phyloP scores from a whole-genome alignment of 2,797 vertebrate genomes.

The Orientallactaga sibirica region DNA sequence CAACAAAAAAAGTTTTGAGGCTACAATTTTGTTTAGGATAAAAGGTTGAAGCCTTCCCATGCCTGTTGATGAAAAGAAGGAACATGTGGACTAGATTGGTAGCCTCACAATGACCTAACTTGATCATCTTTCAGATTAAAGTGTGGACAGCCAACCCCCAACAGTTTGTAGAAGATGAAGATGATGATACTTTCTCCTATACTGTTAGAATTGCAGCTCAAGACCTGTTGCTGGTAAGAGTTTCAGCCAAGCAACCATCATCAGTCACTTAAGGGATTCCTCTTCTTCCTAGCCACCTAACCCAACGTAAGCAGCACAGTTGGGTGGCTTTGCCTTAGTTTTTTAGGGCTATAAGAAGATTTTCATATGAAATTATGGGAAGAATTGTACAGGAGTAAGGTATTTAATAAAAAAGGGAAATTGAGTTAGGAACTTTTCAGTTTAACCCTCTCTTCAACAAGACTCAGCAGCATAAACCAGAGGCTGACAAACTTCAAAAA shows the following conservation, averaged over 20 bases:
- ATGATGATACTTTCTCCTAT: conserved; percentile 99
- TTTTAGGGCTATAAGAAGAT: background rate
- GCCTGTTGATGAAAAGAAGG: background rate
- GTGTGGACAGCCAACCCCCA: conserved; percentile 99
- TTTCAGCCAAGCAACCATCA: background rate
- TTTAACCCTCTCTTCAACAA: background rate
- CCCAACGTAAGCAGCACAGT: background rate
- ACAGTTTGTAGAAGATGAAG: conserved; percentile 99
- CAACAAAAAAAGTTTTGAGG: background rate
- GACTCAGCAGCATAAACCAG: background rate
- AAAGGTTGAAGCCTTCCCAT: background rate
- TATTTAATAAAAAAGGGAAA: background rate
- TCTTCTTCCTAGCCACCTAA: background rate
- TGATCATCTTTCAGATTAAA: conserved; percentile 91
- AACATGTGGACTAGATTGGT: background rate
- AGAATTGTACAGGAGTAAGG: background rate
- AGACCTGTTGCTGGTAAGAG: conserved; percentile 96
- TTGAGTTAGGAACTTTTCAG: background rate
- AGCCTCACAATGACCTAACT: background rate
- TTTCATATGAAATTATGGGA: conserved; percentile 19
- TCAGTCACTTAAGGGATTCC: background rate
- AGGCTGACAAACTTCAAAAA: background rate
- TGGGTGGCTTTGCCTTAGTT: background rate
- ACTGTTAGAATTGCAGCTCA: conserved; percentile 98
- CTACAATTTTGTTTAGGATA: background rate